These are phyloP conservation scores for Meloidogyne hapla DNA, from an alignment of 1,140 invertebrate species.

Conservation along the genomic window DNA sequence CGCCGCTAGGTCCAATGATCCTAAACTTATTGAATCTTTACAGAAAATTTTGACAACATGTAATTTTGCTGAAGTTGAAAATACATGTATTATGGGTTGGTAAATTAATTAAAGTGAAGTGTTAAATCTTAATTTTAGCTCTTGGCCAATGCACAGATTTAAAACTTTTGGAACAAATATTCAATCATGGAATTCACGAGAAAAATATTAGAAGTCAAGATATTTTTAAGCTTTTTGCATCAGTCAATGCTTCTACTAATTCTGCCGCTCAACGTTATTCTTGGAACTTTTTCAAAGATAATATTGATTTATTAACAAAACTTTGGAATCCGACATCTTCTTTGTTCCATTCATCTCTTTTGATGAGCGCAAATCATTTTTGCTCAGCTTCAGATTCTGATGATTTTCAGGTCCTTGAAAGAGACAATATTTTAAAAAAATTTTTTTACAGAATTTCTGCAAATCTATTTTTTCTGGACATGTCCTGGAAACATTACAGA, in stretches of 20 bases:
- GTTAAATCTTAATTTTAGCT: slow-evolving; percentile 70
- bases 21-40: slow-evolving; percentile 75
- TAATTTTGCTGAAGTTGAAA: slow-evolving; percentile 87
- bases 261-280: slow-evolving; percentile 76
- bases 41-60: slow-evolving; percentile 78
- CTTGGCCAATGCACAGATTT: slow-evolving; percentile 23
- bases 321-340: slow-evolving; percentile 46
- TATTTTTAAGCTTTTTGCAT: slow-evolving; percentile 81
- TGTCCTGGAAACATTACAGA: slow-evolving; percentile 15
- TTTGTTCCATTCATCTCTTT: slow-evolving; percentile 55
- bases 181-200: slow-evolving; percentile 73
- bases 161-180: slow-evolving; percentile 31
- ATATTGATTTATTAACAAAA: slow-evolving; percentile 72
- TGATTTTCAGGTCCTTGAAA: slow-evolving; percentile 23
- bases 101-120: slow-evolving; percentile 72
- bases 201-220: slow-evolving; percentile 87
- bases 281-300: slow-evolving; percentile 87
- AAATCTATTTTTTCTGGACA: slow-evolving; percentile 28
- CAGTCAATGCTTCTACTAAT: slow-evolving; percentile 65
- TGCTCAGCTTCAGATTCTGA: slow-evolving; percentile 33
- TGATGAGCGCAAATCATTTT: slow-evolving; percentile 16
- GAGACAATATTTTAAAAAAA: neutral
- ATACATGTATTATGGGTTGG: slow-evolving; percentile 77
- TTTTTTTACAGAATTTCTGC: slow-evolving; percentile 31
- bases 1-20: slow-evolving; percentile 74